These are phyloP conservation scores for Rhinoraja longicauda DNA, from an alignment of 2,797 vertebrate species.

Conservation along the genomic window DNA sequence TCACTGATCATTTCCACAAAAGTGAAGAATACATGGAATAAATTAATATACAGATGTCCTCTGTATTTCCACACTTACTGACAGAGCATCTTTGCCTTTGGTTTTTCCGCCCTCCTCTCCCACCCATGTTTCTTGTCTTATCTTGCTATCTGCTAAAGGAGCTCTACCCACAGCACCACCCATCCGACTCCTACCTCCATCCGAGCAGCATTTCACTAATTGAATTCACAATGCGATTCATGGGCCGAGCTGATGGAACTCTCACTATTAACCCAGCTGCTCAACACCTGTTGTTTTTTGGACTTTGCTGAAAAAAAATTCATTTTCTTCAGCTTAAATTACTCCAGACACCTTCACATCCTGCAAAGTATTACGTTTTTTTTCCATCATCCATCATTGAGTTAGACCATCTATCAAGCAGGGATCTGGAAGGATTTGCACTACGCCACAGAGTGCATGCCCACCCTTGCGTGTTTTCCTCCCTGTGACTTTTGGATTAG, in stretches of 20 bases:
- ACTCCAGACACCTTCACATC: neutral
- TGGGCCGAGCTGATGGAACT: neutral
- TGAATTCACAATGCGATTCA: neutral
- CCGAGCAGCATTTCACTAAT: neutral
- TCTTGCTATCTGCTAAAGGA: neutral
- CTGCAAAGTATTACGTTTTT: no score
- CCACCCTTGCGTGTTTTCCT: neutral
- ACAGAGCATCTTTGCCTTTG: neutral
- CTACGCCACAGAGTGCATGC: neutral
- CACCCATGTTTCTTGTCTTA: neutral
- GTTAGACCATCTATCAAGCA: neutral
- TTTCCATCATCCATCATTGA: neutral
- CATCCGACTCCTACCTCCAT: neutral
- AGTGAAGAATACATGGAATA: neutral
- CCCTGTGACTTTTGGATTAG: neutral
- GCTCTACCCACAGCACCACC: neutral
- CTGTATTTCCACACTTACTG: no score
- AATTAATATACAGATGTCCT: no score
- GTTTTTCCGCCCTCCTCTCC: neutral
- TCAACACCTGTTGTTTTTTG: neutral
- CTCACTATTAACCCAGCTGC: neutral
- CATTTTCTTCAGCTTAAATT: neutral
- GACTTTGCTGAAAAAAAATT: neutral
- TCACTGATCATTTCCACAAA: neutral
- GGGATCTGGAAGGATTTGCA: neutral